phyloP scores from a whole-genome alignment of 2,113 vertebrate species.

The Okapia johnstoni region DNA sequence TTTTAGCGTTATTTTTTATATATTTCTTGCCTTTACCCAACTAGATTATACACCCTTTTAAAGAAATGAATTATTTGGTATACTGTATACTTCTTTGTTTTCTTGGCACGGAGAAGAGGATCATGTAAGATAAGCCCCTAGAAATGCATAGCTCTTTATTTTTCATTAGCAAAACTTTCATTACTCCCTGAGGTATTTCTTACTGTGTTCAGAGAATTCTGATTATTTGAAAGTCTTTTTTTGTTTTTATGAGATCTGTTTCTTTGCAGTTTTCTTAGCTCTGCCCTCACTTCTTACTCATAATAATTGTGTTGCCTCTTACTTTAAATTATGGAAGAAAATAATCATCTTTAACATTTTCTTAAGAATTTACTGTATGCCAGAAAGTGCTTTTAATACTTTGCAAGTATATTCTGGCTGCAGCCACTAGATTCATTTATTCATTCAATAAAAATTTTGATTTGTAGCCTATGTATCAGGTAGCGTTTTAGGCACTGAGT shows the following conservation, averaged over 20 bases:
- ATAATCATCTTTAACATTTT: background rate
- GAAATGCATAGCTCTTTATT: background rate
- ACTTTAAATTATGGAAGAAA: background rate
- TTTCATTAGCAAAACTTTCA: background rate
- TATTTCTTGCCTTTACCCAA: background rate
- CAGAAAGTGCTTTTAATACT: background rate
- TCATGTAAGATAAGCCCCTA: background rate
- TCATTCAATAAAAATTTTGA: background rate
- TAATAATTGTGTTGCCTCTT: background rate
- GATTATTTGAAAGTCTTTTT: background rate
- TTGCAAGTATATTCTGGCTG: background rate
- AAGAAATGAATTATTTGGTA: background rate
- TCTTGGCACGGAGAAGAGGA: background rate
- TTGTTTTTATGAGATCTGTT: background rate
- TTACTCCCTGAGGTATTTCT: background rate
- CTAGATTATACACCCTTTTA: background rate
- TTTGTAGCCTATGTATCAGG: background rate
- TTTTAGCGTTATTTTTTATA: background rate
- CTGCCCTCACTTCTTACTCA: background rate
- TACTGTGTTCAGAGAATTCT: background rate
- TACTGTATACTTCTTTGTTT: background rate
- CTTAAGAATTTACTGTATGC: background rate
- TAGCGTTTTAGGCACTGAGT: background rate
- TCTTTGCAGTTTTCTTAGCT: conserved; percentile 1
- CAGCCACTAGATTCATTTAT: background rate